Base-by-base conservation (phyloP, 2,888 invertebrate genomes). In the Julus scanicus region DNA sequence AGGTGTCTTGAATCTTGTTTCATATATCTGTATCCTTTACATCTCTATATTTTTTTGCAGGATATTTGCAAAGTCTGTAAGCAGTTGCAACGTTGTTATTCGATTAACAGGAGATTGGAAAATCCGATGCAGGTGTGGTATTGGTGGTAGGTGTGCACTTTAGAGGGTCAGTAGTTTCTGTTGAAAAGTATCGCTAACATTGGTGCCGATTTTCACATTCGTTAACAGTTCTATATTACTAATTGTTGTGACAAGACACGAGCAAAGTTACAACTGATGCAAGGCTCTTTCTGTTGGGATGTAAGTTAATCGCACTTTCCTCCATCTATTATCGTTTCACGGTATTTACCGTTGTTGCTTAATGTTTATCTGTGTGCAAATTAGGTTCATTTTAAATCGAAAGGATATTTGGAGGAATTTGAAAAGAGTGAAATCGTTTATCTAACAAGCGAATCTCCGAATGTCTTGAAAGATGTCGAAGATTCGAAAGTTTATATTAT, bases 231-330 rank as follows among this genome's bases (percentile, higher is more conserved):
- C 90, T 95, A 97, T 91, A 94, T 98, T 71, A 96, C 96, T 1
- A 96, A 96, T 92, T 95, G 98, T 88, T 93, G 93, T 90, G 97
- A 96, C 1, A 94, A 94, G 91, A 94, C 95, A 4, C 95, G 95
- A 91, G 93, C 93, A 89, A 95, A 95, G 93, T 94, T 95, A 80
- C 95, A 44, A 11, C 44, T 95, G 90, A 96, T 97, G 91, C 95
- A 96, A 92, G 98, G 98, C 53, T 98, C 96, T 93, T 94, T 95
- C 92, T 95, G 97, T 92, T 99, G 99, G 98, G 97, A 98, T 94
- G 96, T 97, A 92, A 93, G 95, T 94, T 84, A 44, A 49, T 86
- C n/a, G 40, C 15, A 37, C 0, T 89, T 53, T 84, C 6, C 57
- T 48, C 89, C 20, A 29, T 2, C 85, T 80, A 40, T 2, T 9